Conservation (phyloP, 1,140 invertebrate species). For the Protaetia brevitarsis region DNA sequence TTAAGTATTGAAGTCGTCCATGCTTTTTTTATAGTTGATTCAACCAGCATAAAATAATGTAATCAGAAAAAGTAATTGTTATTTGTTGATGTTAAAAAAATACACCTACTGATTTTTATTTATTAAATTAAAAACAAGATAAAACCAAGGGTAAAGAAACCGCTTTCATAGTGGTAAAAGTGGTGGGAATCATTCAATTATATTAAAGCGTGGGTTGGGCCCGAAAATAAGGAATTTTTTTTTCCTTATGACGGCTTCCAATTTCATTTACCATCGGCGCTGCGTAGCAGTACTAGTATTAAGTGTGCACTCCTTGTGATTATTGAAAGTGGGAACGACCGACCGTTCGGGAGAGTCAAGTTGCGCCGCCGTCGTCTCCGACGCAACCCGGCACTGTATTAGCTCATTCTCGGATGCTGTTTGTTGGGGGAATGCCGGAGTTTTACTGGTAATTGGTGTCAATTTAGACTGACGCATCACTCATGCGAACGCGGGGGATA, state of each 20-base stretch:
- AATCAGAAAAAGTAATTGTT: too few relatives aligned
- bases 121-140: too few relatives aligned
- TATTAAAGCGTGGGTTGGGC: constrained; percentile 11
- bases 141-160: too few relatives aligned
- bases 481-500: constrained; percentile 41
- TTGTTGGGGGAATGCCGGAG: constrained; percentile 51
- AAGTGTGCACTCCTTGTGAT: constrained; percentile 19
- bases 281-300: constrained; percentile 6
- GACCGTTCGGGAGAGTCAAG: constrained; percentile 20
- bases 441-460: constrained; percentile 70
- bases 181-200: not conserved
- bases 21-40: too few relatives aligned
- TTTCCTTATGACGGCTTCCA: constrained; percentile 18
- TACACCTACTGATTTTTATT: too few relatives aligned
- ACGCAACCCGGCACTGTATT: constrained; percentile 33
- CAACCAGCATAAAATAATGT: too few relatives aligned
- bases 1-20: too few relatives aligned
- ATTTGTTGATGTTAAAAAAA: too few relatives aligned
- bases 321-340: constrained; percentile 20
- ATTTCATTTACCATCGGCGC: constrained; percentile 18
- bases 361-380: not conserved
- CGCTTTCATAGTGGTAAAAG: not conserved
- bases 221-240: not conserved
- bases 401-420: constrained; percentile 49
- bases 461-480: constrained; percentile 57